phyloP scores from a whole-genome alignment of 2,113 vertebrate genomes.

The Phaetusa simplex region DNA sequence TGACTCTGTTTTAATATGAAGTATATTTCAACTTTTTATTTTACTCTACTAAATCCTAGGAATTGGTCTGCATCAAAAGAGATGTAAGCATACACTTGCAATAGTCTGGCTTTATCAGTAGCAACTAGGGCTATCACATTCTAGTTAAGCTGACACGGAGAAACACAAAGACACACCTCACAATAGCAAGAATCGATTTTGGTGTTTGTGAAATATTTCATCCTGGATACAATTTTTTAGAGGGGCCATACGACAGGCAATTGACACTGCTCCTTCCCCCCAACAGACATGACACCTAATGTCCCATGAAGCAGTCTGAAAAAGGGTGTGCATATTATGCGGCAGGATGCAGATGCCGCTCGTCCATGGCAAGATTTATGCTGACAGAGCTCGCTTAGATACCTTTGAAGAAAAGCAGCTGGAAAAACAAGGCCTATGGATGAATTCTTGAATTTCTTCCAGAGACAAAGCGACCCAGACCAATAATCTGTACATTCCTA shows the following conservation, averaged over 20 bases:
- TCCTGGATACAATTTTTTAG: not conserved
- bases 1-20: not conserved
- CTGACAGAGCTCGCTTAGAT: not conserved
- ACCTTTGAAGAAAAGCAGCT: slow-evolving; percentile 18
- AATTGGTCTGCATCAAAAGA: not conserved
- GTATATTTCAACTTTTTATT: not conserved
- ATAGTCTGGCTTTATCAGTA: not conserved
- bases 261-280: not conserved
- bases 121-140: not conserved
- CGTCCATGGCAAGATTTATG: not conserved
- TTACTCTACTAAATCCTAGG: not conserved
- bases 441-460: not conserved
- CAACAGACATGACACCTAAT: not conserved
- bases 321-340: not conserved
- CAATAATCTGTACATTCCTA: not conserved
- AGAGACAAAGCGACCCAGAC: not conserved
- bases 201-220: not conserved
- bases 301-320: not conserved
- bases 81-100: not conserved
- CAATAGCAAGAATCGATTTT: not conserved
- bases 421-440: not conserved
- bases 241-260: not conserved
- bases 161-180: not conserved
- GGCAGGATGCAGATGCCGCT: not conserved
- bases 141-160: not conserved